Evolutionary conservation across 2,113 vertebrate species (phyloP).

Genomic region (Phylloscopus trochilus): DNA sequence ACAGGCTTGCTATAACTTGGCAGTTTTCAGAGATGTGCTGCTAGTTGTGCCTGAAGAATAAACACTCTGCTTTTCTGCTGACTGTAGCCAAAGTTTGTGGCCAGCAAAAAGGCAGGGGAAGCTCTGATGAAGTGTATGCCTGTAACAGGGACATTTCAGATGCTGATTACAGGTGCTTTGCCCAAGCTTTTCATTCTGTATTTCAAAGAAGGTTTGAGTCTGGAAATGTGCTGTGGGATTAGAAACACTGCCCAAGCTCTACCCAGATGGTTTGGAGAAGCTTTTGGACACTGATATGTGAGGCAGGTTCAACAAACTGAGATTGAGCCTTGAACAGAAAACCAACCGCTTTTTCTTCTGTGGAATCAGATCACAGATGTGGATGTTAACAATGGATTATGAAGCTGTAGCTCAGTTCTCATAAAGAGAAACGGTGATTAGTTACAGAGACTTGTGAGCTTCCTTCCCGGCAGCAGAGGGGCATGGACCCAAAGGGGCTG

Average conservation of each 20-base stretch:
- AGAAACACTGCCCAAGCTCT: neutral
- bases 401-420: neutral
- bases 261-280: neutral
- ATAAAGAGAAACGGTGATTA: neutral
- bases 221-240: neutral
- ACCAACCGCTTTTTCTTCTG: neutral
- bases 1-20: neutral
- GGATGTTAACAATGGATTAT: neutral
- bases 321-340: neutral
- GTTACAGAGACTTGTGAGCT: neutral
- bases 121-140: neutral
- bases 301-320: neutral
- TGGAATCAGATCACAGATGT: neutral
- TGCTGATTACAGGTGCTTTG: neutral
- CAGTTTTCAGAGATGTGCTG: neutral
- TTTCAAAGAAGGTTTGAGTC: neutral
- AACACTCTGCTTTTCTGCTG: neutral
- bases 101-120: neutral
- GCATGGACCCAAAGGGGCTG: fast-evolving
- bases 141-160: neutral
- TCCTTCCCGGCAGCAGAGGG: neutral
- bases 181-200: neutral
- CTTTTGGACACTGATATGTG: neutral
- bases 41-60: neutral
- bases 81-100: neutral